Evolutionary conservation across 2,113 vertebrate species (phyloP), one percentile per base, ranked within the genome.

Genomic region (Rhinichthys klamathensis): DNA sequence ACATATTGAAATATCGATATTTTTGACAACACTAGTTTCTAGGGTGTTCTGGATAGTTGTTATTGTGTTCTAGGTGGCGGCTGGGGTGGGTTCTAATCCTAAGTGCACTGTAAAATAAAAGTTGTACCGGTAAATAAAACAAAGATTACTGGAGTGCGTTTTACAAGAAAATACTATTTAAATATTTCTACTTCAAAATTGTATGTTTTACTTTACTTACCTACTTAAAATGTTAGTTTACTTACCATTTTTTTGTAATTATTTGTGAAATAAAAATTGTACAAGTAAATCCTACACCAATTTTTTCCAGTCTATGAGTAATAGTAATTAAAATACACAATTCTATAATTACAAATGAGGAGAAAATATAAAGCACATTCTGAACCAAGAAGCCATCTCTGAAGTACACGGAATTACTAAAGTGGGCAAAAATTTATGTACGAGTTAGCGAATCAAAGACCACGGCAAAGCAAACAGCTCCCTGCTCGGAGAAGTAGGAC

Each of bases 391-490:
- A 79, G 54, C 23, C 23, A 61, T 60, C 56, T 3, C 25, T 25
- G 32, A n/a, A 61, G 56, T 12, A 6, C 18, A 2, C 32, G 51
- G 21, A 32, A 38, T 60, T 61, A 61, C 21, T 44, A 58, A 46
- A 8, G 51, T 87, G 82, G 46, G 77, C 27, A 49, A 10, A 65
- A 32, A 79, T 56, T 16, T 83, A 49, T 60, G 49, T 72, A 79
- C 49, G 61, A 76, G 85, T 21, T 56, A 58, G 30, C 9, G 67
- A 58, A 65, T 88, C 63, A 89, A 89, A 90, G 65, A 35, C 72
- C 82, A 30, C 32, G 82, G 89, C 85, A 78, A 83, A 13, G 85
- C 88, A 88, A 90, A 90, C 49, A 67, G 85, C 82, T 82, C 80
- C 61, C 60, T 65, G 27, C 49, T 32, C 46, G 15, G n/a, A n/a